Percentiles rank a stretch among this genome's conserved stretches.
These are phyloP conservation scores for Autographa gamma DNA, from an alignment of 2,888 invertebrate species.

Conservation along the genomic window DNA sequence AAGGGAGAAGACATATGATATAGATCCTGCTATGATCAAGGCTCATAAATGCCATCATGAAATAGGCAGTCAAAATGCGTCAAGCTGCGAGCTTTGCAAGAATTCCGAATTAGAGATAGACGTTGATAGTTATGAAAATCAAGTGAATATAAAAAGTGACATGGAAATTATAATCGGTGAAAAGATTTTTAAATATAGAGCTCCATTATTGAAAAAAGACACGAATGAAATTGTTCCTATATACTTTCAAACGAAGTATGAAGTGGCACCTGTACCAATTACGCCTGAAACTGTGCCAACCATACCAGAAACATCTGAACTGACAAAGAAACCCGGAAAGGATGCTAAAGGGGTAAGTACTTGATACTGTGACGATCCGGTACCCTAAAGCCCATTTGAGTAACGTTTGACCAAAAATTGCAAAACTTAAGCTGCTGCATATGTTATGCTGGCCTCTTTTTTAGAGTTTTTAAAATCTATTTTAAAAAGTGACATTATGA, in stretches of 20 bases:
- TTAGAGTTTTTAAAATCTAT: neutral
- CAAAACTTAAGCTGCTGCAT: no score
- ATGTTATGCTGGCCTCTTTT: slow-evolving; percentile 16
- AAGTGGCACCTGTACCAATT: slow-evolving; percentile 28
- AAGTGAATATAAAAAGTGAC: neutral
- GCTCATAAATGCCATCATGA: slow-evolving; percentile 17
- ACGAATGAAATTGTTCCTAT: slow-evolving; percentile 54
- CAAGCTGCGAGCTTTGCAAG: slow-evolving; percentile 25
- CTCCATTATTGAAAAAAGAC: slow-evolving; percentile 45
- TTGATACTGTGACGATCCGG: no score
- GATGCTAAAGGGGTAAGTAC: slow-evolving; percentile 23
- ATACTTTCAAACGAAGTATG: slow-evolving; percentile 61
- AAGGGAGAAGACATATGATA: slow-evolving; percentile 10
- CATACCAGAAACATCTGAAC: neutral
- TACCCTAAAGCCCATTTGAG: no score
- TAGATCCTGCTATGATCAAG: neutral
- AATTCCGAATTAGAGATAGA: slow-evolving; percentile 37
- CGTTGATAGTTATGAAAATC: slow-evolving; percentile 18
- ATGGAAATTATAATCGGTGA: slow-evolving; percentile 72
- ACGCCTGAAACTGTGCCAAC: neutral
- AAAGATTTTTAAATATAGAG: slow-evolving; percentile 68
- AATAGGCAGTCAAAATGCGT: neutral
- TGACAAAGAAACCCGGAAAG: neutral
- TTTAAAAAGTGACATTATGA: neutral
- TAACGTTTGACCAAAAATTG: no score